A percentile compares a stretch with the other conserved stretches of the same genome.
phyloP scores from a whole-genome alignment of 2,113 vertebrate genomes.

The Ochotona princeps region DNA sequence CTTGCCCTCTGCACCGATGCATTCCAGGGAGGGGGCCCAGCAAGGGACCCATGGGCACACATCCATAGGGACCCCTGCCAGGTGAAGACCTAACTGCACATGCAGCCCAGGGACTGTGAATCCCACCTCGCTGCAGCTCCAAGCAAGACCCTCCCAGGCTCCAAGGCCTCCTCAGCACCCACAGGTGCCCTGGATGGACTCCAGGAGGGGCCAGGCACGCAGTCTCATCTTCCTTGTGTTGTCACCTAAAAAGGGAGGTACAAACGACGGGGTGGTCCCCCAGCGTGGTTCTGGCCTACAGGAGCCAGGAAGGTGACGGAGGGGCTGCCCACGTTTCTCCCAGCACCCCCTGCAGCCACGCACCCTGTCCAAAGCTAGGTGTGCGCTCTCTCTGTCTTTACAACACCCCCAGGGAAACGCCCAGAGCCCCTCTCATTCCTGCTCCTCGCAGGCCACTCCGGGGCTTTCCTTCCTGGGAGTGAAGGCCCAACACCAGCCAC shows the following conservation, averaged over 20 bases:
- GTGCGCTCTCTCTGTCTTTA: no score
- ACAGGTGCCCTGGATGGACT: not conserved
- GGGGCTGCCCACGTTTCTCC: no score
- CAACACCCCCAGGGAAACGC: no score
- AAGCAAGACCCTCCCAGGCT: not conserved
- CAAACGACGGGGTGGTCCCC: not conserved
- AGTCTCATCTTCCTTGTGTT: not conserved
- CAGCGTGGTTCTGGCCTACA: no score
- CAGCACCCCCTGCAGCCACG: no score
- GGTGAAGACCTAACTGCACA: not conserved
- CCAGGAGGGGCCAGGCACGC: not conserved
- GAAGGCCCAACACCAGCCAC: no score
- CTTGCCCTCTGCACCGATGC: slow-evolving; percentile 72
- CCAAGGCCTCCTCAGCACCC: not conserved
- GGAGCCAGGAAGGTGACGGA: no score
- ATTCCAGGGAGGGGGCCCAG: slow-evolving; percentile 35
- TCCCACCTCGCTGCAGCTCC: not conserved
- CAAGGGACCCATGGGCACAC: slow-evolving; percentile 50
- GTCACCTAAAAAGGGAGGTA: not conserved
- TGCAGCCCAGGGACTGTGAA: no score
- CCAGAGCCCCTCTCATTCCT: no score
- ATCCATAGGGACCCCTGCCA: not conserved
- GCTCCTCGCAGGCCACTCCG: no score
- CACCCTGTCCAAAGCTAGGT: no score
- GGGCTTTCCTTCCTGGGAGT: no score